Percentiles rank a stretch among this genome's conserved stretches.
These are phyloP conservation scores for Orthonevra nobilis DNA, from an alignment of 2,888 invertebrate genomes.

Conservation along the genomic window DNA sequence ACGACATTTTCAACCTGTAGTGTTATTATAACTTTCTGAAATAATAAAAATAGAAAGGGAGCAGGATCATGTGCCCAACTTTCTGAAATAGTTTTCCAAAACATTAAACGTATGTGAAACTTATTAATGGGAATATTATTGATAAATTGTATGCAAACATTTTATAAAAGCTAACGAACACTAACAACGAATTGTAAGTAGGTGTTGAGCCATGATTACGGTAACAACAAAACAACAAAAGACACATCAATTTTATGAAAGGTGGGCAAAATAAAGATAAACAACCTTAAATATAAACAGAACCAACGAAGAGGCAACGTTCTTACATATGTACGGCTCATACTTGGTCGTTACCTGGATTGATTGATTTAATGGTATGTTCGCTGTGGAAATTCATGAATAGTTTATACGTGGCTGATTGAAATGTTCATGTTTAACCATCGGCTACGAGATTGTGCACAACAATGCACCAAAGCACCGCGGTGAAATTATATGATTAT, in stretches of 20 bases:
- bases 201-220: constrained; percentile 15
- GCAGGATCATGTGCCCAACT: too few species aligned
- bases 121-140: too few species aligned
- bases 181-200: constrained; percentile 14
- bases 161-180: too few species aligned
- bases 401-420: constrained; percentile 45
- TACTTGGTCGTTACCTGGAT: constrained; percentile 10
- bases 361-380: constrained; percentile 43
- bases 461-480: constrained; percentile 30
- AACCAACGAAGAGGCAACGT: background rate
- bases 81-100: too few species aligned
- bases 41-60: too few species aligned
- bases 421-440: constrained; percentile 31
- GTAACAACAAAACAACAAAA: constrained; percentile 1
- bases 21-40: too few species aligned
- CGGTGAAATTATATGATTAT: constrained; percentile 43
- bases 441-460: constrained; percentile 22
- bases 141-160: too few species aligned
- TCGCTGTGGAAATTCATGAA: constrained; percentile 23
- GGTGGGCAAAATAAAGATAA: background rate
- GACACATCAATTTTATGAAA: background rate
- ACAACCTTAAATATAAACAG: background rate
- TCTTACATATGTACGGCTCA: constrained; percentile 6
- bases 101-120: too few species aligned
- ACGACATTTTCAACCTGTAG: too few species aligned